Evolutionary conservation across 2,113 vertebrate genomes (phyloP), one percentile per base, ranked within the genome.

Genomic region (Ivindomyrus marchei): DNA sequence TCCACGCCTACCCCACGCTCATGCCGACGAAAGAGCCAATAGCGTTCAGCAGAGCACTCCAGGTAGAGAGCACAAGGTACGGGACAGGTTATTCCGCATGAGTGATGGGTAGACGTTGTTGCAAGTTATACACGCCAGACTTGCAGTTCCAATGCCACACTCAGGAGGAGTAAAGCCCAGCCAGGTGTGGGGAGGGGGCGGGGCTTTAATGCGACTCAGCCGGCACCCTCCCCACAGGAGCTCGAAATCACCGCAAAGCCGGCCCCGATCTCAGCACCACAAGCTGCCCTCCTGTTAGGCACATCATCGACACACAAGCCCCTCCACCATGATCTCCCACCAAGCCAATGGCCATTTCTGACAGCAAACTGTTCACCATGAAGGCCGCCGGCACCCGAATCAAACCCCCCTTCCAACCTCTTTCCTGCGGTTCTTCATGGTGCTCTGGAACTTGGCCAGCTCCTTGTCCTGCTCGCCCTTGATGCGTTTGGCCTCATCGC

Each of bases 401-500:
- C 10, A 31, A 53, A 10, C 36, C 36, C n/a, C 24, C 45, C 19
- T 56, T 56, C 93, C 94, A 85, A 99, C 98, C 98, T 99, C 98
- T 89, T 99, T 99, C 93, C 97, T 99, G 92, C 96, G 97, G 93
- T 98, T 99, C 93, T 98, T 99, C 91, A 98, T 93, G 93, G 97
- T 94, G 91, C 95, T 98, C 95, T 99, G 98, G 94, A 97, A 97
- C 94, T 98, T 99, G 91, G 97, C 97, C 90, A 98, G 94, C 90
- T 99, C 98, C 91, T 97, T 98, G 92, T 99, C 98, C 94, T 99
- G 98, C 88, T 99, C 98, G 0, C 95, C 97, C 95, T 99, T 99
- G 93, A 99, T 99, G 91, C 98, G 97, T 87, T 98, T 98, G 50
- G 98, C 98, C 93, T 99, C 98, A 39, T 99, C 98, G 80, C 98